Evolutionary conservation across 2,888 invertebrate genomes (phyloP), one percentile per base, ranked within the genome.

Genomic region (Tupiocoris notatus): DNA sequence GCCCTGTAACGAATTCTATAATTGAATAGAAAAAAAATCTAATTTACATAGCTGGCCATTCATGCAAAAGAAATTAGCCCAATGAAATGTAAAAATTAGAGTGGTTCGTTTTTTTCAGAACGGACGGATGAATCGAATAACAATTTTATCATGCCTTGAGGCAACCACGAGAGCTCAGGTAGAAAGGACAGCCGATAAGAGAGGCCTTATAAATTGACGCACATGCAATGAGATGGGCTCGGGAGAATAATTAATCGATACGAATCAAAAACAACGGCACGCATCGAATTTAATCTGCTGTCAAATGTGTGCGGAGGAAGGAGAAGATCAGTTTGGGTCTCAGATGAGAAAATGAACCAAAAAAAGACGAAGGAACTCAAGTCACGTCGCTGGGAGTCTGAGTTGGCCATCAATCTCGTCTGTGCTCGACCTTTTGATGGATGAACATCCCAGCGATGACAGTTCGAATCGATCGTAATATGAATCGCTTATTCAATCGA

Each of bases 251-350:
- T 70, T 70, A 70, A 70, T 70, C 61, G 70, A 59, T 67, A 57
- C 67, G 67, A 67, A 57, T 67, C 67, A 67, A 54, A 67, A 67
- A 67, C 70, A 70, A 70, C 70, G 58, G 58, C 18, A 39, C 61
- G 61, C 58, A 70, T 61, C 70, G 58, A 70, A 70, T 70, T 70
- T 70, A 70, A 70, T 61, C 70, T 59, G 22, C 67, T 54, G 57
- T 56, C 56, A 56, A 39, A 39, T 39, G 39, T 39, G 39, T 39
- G 39, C 39, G 39, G 39, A 39, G 39, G 39, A 39, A 39, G 12
- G 39, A 39, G 39, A 39, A 39, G 39, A 39, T 39, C 39, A 39
- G 39, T 39, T 39, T 39, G 39, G 39, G 39, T 39, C 12, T 39
- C 39, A 12, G 39, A 39, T 39, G 39, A 39, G 39, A 39, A 39